Evolutionary conservation across 2,113 vertebrate species (phyloP), one percentile per base, ranked within the genome.

Genomic region (Cricetomys ansorgei): DNA sequence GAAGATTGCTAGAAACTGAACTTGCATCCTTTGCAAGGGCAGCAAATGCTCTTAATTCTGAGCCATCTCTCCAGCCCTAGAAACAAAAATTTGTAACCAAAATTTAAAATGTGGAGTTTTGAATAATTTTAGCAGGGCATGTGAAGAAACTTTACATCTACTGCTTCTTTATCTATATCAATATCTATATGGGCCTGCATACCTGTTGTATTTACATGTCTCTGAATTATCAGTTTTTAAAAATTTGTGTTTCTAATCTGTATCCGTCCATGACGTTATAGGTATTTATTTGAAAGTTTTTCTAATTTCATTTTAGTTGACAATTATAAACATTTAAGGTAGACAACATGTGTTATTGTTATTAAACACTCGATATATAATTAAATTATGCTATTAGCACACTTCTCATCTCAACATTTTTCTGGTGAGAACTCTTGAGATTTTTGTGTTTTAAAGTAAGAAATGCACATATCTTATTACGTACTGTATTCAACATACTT

Each of bases 131-230:
- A 80, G 10, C 7, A 17, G 15, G 1, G 3, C 31, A 53, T 87
- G 3, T 70, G 23, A 65, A 40, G 27, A 45, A 72, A 37, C 1
- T 53, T 65, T 65, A 34, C 16, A 17, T 73, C 3, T 57, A 27
- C 62, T 53, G 5, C 9, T 23, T 0, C 9, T 19, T 86, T 62
- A 50, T 17, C 13, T 17, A 12, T 80, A 57, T 80, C 31, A 11
- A 37, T 19, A 17, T 13, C 7, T 29, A 37, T 43, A 5, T 4
- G 1, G 11, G 15, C 40, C 1, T 40, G 3, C 4, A 17, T 40
- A 27, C 37, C 34, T 57, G 7, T 31, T 31, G 16, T 19, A 13
- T n/a, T 12, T n/a, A 3, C 1, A 23, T 48, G 1, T 89, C 12
- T 64, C 13, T 45, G 16, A 53, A 29, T 88, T 13, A 70, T 62